Conservation (phyloP, 2,797 vertebrate genomes). For the Zalophus californianus region DNA sequence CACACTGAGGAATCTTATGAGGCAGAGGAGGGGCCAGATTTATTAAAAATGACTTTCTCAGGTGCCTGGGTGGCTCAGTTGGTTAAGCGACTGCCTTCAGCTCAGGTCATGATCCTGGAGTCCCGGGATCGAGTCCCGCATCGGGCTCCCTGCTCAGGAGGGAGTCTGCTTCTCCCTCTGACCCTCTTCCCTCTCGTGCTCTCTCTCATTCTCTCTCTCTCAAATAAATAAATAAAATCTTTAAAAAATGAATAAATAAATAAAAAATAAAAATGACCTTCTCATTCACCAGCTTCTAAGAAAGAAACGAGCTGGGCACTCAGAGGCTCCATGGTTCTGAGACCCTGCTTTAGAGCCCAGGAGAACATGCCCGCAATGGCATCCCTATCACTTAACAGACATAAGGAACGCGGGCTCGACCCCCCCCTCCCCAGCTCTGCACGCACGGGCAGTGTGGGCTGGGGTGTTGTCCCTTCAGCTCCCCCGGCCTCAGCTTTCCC, state of each 20-base stretch:
- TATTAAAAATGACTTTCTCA: neutral
- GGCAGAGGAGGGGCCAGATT: neutral
- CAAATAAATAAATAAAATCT: too few species aligned
- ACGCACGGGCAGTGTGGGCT: neutral
- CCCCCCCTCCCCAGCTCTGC: neutral
- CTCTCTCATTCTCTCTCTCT: too few species aligned
- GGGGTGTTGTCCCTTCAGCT: rapidly evolving
- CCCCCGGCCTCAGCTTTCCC: neutral
- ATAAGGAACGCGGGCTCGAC: neutral
- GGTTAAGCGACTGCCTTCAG: too few species aligned
- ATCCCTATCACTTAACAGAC: neutral
- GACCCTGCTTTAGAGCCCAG: rapidly evolving
- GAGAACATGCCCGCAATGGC: neutral
- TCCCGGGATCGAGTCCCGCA: too few species aligned
- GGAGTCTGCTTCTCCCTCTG: too few species aligned
- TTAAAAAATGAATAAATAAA: too few species aligned
- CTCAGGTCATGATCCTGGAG: too few species aligned
- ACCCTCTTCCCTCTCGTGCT: too few species aligned
- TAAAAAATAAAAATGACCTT: neutral
- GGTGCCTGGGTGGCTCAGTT: too few species aligned
- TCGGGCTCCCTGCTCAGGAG: too few species aligned
- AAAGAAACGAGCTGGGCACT: neutral
- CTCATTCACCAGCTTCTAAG: neutral
- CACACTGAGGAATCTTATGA: rapidly evolving
- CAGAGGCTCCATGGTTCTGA: neutral